A percentile compares a stretch with the other conserved stretches of the same genome.
Evolutionary conservation across 2,888 invertebrate genomes (phyloP).

Genomic region (Toxonevra muliebris): DNA sequence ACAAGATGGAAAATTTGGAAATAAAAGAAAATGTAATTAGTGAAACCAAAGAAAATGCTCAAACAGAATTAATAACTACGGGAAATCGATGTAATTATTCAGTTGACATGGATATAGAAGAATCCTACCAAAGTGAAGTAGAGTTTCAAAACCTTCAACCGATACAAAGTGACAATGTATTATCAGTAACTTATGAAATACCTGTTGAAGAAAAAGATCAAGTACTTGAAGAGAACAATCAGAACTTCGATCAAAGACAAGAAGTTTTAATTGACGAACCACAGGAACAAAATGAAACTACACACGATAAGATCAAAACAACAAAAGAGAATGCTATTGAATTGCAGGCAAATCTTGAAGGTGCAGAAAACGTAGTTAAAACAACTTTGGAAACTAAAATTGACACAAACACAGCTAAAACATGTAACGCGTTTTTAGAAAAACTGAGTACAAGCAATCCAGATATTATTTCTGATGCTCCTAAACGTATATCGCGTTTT

Average conservation of each 20-base stretch:
- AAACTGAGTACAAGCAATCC: no score
- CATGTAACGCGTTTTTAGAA: no score
- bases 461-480: background rate
- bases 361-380: background rate
- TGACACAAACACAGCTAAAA: no score
- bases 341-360: background rate
- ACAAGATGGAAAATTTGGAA: background rate
- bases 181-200: no score
- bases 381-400: background rate
- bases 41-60: background rate
- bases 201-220: background rate
- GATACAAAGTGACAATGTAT: no score
- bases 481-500: constrained; percentile 39
- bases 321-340: background rate
- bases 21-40: background rate
- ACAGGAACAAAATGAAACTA: background rate
- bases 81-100: background rate
- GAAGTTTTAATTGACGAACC: background rate
- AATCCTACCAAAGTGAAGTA: no score
- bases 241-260: background rate
- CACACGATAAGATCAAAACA: background rate
- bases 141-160: no score
- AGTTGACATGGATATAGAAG: no score
- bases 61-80: background rate
- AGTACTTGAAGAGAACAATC: background rate